Evolutionary conservation across 92 coral and sea anemone genomes (phyloP).

Genomic region (Montipora capitata): DNA sequence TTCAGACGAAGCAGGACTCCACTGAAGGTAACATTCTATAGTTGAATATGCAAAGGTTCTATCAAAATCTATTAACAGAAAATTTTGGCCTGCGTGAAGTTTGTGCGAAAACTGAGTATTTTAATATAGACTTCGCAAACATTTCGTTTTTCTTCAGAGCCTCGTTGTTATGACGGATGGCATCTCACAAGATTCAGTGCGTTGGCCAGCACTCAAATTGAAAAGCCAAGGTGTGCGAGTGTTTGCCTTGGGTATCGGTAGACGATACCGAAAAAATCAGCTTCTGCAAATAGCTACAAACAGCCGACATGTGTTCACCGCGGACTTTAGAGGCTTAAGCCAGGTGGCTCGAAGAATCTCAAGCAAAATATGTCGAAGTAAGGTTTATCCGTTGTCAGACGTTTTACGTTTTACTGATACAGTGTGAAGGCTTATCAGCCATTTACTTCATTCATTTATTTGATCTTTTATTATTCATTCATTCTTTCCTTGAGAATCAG

Average conservation of each 20-base stretch:
- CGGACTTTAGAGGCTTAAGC: constrained; percentile 56
- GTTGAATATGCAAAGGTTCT: no score
- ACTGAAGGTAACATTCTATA: constrained; percentile 12
- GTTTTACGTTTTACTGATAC: not conserved
- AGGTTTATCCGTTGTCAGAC: not conserved
- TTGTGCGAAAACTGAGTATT: no score
- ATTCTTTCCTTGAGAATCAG: no score
- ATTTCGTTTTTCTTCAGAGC: constrained; percentile 12
- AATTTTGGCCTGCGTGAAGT: no score
- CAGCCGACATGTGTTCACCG: constrained; percentile 69
- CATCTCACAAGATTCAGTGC: constrained; percentile 73
- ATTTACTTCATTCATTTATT: not conserved
- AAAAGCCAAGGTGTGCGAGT: constrained; percentile 73
- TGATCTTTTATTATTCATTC: not conserved
- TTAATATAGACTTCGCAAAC: not conserved
- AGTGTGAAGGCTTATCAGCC: not conserved
- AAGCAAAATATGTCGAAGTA: constrained; percentile 71
- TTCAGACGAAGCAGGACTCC: constrained; percentile 39
- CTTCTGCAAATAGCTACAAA: constrained; percentile 77
- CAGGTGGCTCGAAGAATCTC: constrained; percentile 66
- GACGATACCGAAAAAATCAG: constrained; percentile 52
- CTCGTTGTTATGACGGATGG: constrained; percentile 83
- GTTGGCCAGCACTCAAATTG: constrained; percentile 66
- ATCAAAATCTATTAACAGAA: no score
- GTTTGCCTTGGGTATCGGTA: constrained; percentile 80